Evolutionary conservation across 2,888 invertebrate genomes (phyloP), one percentile per base, ranked within the genome.

Genomic region (Thumatha senex): DNA sequence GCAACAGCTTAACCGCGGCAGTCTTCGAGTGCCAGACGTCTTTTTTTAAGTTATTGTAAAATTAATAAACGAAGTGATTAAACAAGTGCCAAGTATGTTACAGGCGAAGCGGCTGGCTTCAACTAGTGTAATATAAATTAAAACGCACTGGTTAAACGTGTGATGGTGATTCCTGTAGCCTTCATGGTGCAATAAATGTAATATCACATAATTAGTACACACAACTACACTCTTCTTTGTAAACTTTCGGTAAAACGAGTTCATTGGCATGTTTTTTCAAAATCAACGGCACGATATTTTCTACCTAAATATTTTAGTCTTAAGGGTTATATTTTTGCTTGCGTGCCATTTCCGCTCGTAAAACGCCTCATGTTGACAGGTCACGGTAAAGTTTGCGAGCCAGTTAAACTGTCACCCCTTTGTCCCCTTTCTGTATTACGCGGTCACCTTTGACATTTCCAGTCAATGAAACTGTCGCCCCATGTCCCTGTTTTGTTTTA

Each of bases 341-440:
- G n/a, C 38, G 24, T 13, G 13, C 18, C 24, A 44, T 40, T 39
- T 10, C 35, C 29, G 43, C 24, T n/a, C 51, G 41, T 48, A 60
- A 57, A 48, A 51, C 54, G 62, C 65, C 50, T 48, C 48, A 67
- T 71, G 66, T 74, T 75, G 73, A 66, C 76, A 68, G 70, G 76
- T 70, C 76, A 69, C 67, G 72, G 68, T 66, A 61, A 59, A 58
- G 61, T 74, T 68, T 54, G 38, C 47, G 36, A 11, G 46, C 50
- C 46, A 43, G 51, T 58, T 61, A 65, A 66, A 69, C 67, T 67
- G 56, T 76, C 76, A 71, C 71, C 77, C 71, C 70, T 51, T 61
- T 62, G 49, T 50, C 63, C 63, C 63, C 67, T 56, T 66, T 74
- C 66, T 65, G 64, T 66, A 54, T 66, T 61, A 63, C 59, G 38